These are phyloP conservation scores for Urophycis tenuis DNA, from an alignment of 2,797 vertebrate genomes.

Conservation along the genomic window DNA sequence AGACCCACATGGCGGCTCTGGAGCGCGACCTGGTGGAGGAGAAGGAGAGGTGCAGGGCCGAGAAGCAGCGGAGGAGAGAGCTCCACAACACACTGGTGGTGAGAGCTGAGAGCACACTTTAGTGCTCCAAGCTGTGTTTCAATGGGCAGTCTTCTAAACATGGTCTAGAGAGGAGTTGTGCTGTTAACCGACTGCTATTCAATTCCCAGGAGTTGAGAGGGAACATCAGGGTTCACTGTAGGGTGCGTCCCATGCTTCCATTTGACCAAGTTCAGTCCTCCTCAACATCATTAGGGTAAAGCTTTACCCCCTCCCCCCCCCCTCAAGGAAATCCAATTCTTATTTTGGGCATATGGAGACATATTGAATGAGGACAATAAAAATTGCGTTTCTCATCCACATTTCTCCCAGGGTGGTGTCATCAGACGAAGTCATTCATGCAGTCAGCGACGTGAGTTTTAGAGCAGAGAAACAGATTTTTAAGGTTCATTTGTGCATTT, in stretches of 20 bases:
- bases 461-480: constrained; percentile 10
- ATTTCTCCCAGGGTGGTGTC: constrained; percentile 50
- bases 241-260: constrained; percentile 70
- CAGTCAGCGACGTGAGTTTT: constrained; percentile 74
- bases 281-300: constrained; percentile 52
- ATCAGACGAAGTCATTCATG: constrained; percentile 65
- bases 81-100: constrained; percentile 75
- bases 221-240: constrained; percentile 81
- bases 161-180: not conserved
- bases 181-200: not conserved
- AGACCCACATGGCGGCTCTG: constrained; percentile 55
- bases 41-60: constrained; percentile 58
- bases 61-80: constrained; percentile 68
- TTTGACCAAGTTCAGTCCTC: constrained; percentile 56
- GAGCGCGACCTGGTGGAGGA: constrained; percentile 68
- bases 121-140: not conserved
- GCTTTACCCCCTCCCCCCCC: too few species aligned
- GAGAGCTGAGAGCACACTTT: constrained; percentile 37
- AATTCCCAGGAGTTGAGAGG: constrained; percentile 75
- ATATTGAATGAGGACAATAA: not conserved
- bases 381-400: not conserved
- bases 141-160: not conserved
- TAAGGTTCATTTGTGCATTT: not conserved
- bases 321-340: not conserved
- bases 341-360: not conserved